Evolutionary conservation across 2,888 invertebrate species (phyloP), one percentile per base, ranked within the genome.

Genomic region (Atrina japonica): DNA sequence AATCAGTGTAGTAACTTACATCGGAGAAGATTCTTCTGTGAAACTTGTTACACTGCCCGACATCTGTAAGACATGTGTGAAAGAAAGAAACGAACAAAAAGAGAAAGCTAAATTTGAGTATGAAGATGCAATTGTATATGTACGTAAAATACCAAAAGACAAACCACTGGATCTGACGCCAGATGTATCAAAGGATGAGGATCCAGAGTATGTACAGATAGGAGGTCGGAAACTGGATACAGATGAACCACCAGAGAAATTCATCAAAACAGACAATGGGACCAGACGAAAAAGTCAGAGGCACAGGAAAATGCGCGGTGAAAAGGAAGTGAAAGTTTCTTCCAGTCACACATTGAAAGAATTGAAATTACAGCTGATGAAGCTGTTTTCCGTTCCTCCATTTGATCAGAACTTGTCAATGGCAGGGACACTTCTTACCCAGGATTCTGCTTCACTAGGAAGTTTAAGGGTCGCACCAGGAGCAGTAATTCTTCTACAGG

Each of bases 321-420:
- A 91, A 75, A 90, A 91, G 70, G 89, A 91, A 71, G 77, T 92
- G 18, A 85, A 76, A 29, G 90, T 91, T 1, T 90, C 91, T 0
- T 91, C 92, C 0, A 80, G 80, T 29, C 81, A 89, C 52, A 91
- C 90, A 3, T 82, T 92, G 3, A 85, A 88, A 71, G 91, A 91
- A 55, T 86, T 92, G 45, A 92, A 92, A 81, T 82, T 91, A 23
- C 83, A 91, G 90, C 82, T 91, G 11, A 91, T 91, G 89, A 86
- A 87, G 60, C 66, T 85, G 49, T 91, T 90, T 78, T 85, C 87
- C n/a, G 90, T 91, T 11, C 87, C 91, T 16, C 90, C 91, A 2
- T 91, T 88, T 82, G 91, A 91, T 78, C 91, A 91, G 80, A 88
- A 89, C 68, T 77, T 91, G 59, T 83, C 80, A 16, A 67, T 90